Conservation (phyloP, 2,888 invertebrate genomes). For the Thyatira batis region DNA sequence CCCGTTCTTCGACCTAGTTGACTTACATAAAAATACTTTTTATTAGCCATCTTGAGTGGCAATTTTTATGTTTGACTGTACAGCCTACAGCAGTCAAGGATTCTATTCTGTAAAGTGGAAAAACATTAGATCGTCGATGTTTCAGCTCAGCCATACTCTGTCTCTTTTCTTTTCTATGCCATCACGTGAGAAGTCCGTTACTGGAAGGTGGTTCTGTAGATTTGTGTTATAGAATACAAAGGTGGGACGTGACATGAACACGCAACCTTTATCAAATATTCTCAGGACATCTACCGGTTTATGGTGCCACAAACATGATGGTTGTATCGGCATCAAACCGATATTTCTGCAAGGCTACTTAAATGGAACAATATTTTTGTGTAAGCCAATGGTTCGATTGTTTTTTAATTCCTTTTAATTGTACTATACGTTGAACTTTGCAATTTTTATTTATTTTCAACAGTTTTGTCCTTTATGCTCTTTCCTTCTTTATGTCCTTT, state of each 20-base stretch:
- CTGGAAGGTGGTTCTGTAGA: neutral
- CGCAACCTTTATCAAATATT: neutral
- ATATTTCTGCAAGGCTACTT: neutral
- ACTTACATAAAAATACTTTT: conserved; percentile 2
- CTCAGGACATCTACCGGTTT: conserved; percentile 1
- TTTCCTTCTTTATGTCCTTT: too few species aligned
- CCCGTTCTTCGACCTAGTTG: neutral
- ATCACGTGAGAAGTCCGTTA: too few species aligned
- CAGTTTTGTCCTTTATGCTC: too few species aligned
- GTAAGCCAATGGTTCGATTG: neutral
- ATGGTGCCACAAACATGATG: conserved; percentile 4
- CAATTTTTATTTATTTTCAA: too few species aligned
- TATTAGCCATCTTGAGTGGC: conserved; percentile 3
- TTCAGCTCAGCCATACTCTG: too few species aligned
- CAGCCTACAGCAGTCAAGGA: neutral
- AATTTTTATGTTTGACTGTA: conserved; percentile 1
- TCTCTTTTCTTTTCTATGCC: too few species aligned
- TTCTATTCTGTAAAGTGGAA: neutral
- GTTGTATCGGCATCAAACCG: neutral
- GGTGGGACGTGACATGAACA: neutral
- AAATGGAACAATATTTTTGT: neutral
- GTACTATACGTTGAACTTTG: too few species aligned
- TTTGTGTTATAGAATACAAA: too few species aligned
- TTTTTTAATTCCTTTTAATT: too few species aligned
- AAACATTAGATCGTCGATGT: too few species aligned